phyloP scores from a whole-genome alignment of 2,113 vertebrate genomes.

The Carassius auratus region DNA sequence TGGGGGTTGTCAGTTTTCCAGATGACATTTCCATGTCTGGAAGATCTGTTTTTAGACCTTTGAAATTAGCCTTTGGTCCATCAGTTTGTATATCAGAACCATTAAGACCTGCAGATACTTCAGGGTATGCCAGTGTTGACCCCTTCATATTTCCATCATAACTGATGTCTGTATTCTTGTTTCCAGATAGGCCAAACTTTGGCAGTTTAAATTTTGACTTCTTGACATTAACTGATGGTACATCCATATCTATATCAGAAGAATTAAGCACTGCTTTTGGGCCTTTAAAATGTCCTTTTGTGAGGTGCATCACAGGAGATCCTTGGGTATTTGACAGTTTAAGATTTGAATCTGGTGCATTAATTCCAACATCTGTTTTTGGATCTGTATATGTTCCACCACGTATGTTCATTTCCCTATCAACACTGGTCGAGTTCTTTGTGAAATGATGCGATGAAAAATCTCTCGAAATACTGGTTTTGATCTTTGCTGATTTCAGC shows the following conservation, averaged over 20 bases:
- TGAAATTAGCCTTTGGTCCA: conserved; percentile 9
- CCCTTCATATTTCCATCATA: not conserved
- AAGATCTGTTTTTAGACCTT: conserved; percentile 33
- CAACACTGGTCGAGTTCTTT: not conserved
- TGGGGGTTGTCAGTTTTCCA: conserved; percentile 40
- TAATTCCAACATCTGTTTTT: conserved; percentile 3
- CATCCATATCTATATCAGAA: conserved; percentile 61
- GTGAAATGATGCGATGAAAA: not conserved
- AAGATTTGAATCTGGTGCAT: not conserved
- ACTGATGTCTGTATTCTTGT: conserved; percentile 3
- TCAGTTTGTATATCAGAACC: conserved; percentile 22
- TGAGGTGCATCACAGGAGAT: not conserved
- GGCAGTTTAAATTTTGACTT: conserved; percentile 37
- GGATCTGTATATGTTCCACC: not conserved
- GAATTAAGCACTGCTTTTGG: conserved; percentile 43
- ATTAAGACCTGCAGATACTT: conserved; percentile 4
- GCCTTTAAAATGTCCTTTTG: conserved; percentile 3
- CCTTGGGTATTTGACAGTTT: not conserved
- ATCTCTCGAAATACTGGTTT: conserved; percentile 25
- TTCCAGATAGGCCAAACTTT: conserved; percentile 35
- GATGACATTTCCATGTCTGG: conserved; percentile 61
- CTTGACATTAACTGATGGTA: conserved; percentile 44
- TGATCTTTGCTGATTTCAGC: conserved; percentile 40
- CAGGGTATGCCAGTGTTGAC: not conserved
- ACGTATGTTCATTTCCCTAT: not conserved